Evolutionary conservation across 2,888 invertebrate species (phyloP).

Genomic region (Stegana nigrithorax): DNA sequence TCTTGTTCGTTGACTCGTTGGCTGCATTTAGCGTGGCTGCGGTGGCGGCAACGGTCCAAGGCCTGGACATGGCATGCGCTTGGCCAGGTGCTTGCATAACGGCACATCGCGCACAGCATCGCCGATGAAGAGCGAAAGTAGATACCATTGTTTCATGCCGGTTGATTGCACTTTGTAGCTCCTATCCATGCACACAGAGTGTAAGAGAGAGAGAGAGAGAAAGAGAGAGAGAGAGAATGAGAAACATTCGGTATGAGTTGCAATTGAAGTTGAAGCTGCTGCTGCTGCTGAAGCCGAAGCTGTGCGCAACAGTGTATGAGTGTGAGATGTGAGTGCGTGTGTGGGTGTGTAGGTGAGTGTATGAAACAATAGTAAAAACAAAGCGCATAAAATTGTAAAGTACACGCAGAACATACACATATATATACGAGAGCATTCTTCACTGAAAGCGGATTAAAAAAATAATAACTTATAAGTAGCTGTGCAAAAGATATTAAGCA

Average conservation of each 20-base stretch:
- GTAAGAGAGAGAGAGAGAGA: slow-evolving; percentile 1
- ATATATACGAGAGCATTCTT: neutral
- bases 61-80: slow-evolving; percentile 73
- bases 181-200: slow-evolving; percentile 69
- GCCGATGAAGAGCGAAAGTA: slow-evolving; percentile 86
- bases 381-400: slow-evolving; percentile 11
- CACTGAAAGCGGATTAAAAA: slow-evolving; percentile 62
- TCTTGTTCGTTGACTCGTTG: neutral
- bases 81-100: slow-evolving; percentile 83
- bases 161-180: slow-evolving; percentile 83
- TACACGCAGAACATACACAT: neutral
- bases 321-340: neutral
- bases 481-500: slow-evolving; percentile 36
- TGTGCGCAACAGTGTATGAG: too few species aligned
- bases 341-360: slow-evolving; percentile 25
- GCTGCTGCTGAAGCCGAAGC: too few species aligned
- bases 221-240: neutral
- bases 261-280: too few species aligned
- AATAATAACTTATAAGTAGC: slow-evolving; percentile 65
- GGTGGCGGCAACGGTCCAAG: slow-evolving; percentile 63
- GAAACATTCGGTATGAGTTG: too few species aligned
- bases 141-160: slow-evolving; percentile 82
- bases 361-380: slow-evolving; percentile 38
- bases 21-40: slow-evolving; percentile 51
- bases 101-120: slow-evolving; percentile 85